A percentile compares a stretch with the other conserved stretches of the same genome.
Conservation (phyloP, 2,797 vertebrate genomes). For the Botia kubotai region DNA sequence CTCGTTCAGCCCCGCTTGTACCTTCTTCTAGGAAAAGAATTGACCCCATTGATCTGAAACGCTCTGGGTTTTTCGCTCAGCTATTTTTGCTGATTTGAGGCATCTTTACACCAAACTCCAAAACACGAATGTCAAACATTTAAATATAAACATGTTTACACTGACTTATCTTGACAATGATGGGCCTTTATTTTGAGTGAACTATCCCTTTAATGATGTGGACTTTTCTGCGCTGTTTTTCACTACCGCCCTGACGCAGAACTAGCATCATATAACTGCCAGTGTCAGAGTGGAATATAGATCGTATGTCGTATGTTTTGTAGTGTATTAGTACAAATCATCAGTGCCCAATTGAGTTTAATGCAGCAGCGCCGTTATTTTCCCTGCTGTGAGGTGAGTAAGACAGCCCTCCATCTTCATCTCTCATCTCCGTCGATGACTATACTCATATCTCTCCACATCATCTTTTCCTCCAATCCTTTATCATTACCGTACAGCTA, state of each 20-base stretch:
- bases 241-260: background rate
- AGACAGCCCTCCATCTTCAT: slow-evolving; percentile 36
- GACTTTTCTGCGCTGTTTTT: background rate
- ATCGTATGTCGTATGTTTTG: slow-evolving; percentile 9
- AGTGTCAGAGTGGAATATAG: slow-evolving; percentile 22
- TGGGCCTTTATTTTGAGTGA: background rate
- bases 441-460: slow-evolving; percentile 45
- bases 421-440: slow-evolving; percentile 25
- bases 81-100: too few relatives aligned
- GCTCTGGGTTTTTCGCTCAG: background rate
- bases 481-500: slow-evolving; percentile 28
- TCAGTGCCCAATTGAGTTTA: slow-evolving; percentile 23
- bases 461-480: slow-evolving; percentile 43
- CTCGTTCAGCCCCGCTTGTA: slow-evolving; percentile 1
- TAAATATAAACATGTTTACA: too few relatives aligned
- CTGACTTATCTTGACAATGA: too few relatives aligned
- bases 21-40: slow-evolving; percentile 41
- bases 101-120: too few relatives aligned
- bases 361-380: slow-evolving; percentile 42
- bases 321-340: slow-evolving; percentile 30
- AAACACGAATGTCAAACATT: too few relatives aligned
- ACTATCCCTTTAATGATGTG: background rate
- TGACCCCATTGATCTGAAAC: slow-evolving; percentile 50
- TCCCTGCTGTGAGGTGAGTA: slow-evolving; percentile 25
- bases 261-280: slow-evolving; percentile 15